Conservation (phyloP, 1,140 invertebrate genomes). For the Rhagoletis zephyria region DNA sequence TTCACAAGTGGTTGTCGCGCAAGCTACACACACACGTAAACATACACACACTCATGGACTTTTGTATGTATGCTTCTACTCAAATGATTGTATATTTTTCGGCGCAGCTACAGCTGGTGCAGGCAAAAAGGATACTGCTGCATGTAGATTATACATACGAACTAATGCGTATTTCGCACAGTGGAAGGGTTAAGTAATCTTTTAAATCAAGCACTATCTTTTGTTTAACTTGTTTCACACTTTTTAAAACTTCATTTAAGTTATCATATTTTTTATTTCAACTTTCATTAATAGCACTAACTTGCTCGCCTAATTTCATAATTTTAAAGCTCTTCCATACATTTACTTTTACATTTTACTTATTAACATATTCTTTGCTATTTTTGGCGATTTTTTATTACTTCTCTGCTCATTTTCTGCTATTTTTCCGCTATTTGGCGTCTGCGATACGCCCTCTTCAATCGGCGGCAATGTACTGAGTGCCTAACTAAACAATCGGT, state of each 20-base stretch:
- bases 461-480: constrained; percentile 45
- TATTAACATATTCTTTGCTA: not conserved
- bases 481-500: constrained; percentile 31
- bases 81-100: constrained; percentile 8
- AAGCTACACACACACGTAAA: not conserved
- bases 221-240: not conserved
- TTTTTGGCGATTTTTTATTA: constrained; percentile 12
- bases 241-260: not conserved
- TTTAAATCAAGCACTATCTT: not conserved
- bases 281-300: not conserved
- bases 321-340: not conserved
- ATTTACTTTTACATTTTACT: not conserved
- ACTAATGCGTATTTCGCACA: constrained; percentile 20
- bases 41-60: not conserved
- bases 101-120: constrained; percentile 42
- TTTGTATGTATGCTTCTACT: not conserved
- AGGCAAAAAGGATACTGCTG: not conserved
- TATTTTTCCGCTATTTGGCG: constrained; percentile 10
- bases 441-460: constrained; percentile 47
- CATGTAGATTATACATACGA: not conserved
- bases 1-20: constrained; percentile 32
- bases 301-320: not conserved
- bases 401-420: not conserved
- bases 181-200: no score
- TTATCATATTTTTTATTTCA: not conserved